Conservation (phyloP, 2,888 invertebrate genomes). For the Phaonia tiefii region DNA sequence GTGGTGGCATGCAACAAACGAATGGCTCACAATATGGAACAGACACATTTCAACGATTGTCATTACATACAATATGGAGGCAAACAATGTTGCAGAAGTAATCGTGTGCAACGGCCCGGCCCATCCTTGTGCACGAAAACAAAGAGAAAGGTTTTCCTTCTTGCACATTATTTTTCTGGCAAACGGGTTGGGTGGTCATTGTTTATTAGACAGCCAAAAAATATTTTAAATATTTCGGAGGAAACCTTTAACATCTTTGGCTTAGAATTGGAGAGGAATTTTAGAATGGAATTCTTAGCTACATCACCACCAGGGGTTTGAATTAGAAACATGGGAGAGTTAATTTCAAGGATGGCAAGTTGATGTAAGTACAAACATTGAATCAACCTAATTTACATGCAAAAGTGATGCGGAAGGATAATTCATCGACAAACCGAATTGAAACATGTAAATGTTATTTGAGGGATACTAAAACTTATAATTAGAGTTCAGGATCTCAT, state of each 20-base stretch:
- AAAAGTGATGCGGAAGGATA: too few relatives aligned
- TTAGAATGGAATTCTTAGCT: too few relatives aligned
- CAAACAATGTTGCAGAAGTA: conserved; percentile 28
- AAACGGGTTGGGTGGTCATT: conserved; percentile 24
- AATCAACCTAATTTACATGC: too few relatives aligned
- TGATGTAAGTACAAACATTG: too few relatives aligned
- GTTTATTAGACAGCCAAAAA: not conserved
- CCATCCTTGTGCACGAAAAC: conserved; percentile 7
- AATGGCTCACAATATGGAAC: conserved; percentile 1
- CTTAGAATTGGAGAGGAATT: too few relatives aligned
- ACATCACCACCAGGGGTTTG: too few relatives aligned
- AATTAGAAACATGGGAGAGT: too few relatives aligned
- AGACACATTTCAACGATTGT: conserved; percentile 25
- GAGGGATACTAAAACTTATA: too few relatives aligned
- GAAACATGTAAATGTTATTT: too few relatives aligned
- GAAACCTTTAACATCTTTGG: not conserved
- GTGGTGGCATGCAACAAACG: conserved; percentile 1
- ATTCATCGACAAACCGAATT: too few relatives aligned
- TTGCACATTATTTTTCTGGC: conserved; percentile 4
- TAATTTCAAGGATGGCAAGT: too few relatives aligned
- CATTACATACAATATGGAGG: conserved; percentile 17
- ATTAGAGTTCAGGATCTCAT: too few relatives aligned
- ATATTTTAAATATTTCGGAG: conserved; percentile 15
- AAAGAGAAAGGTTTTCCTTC: conserved; percentile 26
- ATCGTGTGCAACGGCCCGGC: conserved; percentile 33